Conservation (phyloP, 2,113 vertebrate genomes). For the Cephalopholis sonnerati region DNA sequence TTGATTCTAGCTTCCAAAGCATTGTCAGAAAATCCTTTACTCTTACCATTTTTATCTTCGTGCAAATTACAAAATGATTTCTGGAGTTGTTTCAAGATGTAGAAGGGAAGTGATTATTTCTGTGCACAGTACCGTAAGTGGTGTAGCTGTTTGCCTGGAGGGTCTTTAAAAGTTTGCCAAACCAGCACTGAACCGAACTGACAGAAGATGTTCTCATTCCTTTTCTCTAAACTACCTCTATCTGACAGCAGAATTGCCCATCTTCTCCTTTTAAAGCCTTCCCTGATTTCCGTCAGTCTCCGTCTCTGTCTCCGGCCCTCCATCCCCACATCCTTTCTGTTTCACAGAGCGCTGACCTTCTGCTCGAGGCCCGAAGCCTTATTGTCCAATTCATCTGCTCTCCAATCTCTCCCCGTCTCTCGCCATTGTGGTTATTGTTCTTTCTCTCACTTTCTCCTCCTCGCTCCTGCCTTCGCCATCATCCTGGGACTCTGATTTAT, state of each 20-base stretch:
- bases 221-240: constrained; percentile 14
- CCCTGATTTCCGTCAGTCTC: neutral
- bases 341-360: constrained; percentile 52
- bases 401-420: constrained; percentile 54
- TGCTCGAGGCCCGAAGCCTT: constrained; percentile 54
- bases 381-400: constrained; percentile 70
- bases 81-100: neutral
- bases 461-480: constrained; percentile 33
- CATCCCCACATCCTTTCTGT: constrained; percentile 28
- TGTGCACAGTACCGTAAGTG: neutral
- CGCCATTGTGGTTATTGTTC: constrained; percentile 58
- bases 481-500: constrained; percentile 67
- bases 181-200: neutral
- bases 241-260: constrained; percentile 10
- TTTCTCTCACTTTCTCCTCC: constrained; percentile 35
- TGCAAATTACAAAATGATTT: constrained; percentile 11
- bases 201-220: neutral
- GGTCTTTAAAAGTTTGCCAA: neutral
- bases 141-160: neutral
- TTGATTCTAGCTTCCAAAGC: constrained; percentile 3
- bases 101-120: neutral
- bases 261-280: constrained; percentile 17
- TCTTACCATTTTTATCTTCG: neutral
- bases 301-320: neutral
- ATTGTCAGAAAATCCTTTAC: neutral